Evolutionary conservation across 2,113 vertebrate genomes (phyloP).

Genomic region (Alethe castanea): DNA sequence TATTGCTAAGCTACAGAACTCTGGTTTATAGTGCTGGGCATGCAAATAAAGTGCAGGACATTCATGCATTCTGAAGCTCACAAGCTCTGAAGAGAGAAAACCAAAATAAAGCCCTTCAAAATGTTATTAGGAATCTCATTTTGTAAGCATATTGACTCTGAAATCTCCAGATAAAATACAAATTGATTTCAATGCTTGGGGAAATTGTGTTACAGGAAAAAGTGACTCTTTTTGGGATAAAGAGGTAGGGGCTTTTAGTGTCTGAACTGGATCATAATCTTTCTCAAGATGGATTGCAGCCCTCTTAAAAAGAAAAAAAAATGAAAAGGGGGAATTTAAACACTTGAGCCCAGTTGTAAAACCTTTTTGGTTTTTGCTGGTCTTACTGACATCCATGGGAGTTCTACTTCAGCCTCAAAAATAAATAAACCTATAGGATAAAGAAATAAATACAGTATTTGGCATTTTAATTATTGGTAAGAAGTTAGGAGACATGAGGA

Average conservation of each 20-base stretch:
- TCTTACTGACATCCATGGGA: background rate
- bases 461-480: background rate
- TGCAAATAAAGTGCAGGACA: background rate
- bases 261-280: background rate
- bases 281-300: background rate
- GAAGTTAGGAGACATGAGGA: background rate
- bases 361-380: background rate
- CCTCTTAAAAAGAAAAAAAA: background rate
- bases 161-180: background rate
- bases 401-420: background rate
- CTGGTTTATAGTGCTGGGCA: background rate
- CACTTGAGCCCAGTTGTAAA: background rate
- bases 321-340: rapidly evolving
- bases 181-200: background rate
- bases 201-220: background rate
- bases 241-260: background rate
- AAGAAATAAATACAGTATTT: background rate
- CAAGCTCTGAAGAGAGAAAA: background rate
- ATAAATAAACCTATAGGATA: background rate
- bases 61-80: background rate
- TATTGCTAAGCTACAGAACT: background rate
- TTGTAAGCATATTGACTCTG: background rate
- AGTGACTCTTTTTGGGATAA: background rate
- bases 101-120: background rate
- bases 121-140: background rate